These are phyloP conservation scores for Chironomus tentans DNA, from an alignment of 2,888 invertebrate species.

Conservation along the genomic window DNA sequence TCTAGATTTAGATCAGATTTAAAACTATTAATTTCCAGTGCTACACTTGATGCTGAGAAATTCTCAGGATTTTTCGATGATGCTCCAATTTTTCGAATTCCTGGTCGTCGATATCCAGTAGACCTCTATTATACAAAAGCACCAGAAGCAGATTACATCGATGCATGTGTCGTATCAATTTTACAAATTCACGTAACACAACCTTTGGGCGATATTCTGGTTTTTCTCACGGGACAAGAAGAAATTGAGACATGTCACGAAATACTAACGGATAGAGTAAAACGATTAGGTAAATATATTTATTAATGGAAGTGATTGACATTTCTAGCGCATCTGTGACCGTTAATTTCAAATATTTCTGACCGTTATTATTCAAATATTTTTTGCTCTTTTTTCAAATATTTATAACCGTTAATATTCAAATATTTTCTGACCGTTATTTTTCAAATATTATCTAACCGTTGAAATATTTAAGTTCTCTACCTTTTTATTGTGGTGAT, in stretches of 20 bases:
- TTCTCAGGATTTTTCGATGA: constrained; percentile 98
- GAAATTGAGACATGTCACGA: constrained; percentile 87
- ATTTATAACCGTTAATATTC: too few relatives aligned
- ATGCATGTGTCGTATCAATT: constrained; percentile 94
- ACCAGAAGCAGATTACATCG: constrained; percentile 97
- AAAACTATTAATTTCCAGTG: constrained; percentile 94
- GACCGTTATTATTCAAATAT: too few relatives aligned
- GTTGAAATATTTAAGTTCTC: too few relatives aligned
- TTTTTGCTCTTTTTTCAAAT: too few relatives aligned
- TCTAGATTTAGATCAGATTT: constrained; percentile 86
- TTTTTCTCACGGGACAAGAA: constrained; percentile 91
- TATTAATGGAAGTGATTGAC: too few relatives aligned
- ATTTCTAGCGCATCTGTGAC: too few relatives aligned
- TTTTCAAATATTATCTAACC: too few relatives aligned
- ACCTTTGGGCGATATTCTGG: constrained; percentile 89
- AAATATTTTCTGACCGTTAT: too few relatives aligned
- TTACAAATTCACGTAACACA: constrained; percentile 98
- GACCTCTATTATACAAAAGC: constrained; percentile 87
- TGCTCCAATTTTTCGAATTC: constrained; percentile 95
- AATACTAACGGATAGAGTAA: constrained; percentile 79
- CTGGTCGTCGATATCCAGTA: constrained; percentile 91
- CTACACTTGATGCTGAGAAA: constrained; percentile 95
- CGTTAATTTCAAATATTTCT: too few relatives aligned
- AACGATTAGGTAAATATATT: constrained; percentile 52
- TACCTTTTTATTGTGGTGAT: too few relatives aligned